phyloP scores from a whole-genome alignment of 2,888 invertebrate species.

The Steromphala cineraria region DNA sequence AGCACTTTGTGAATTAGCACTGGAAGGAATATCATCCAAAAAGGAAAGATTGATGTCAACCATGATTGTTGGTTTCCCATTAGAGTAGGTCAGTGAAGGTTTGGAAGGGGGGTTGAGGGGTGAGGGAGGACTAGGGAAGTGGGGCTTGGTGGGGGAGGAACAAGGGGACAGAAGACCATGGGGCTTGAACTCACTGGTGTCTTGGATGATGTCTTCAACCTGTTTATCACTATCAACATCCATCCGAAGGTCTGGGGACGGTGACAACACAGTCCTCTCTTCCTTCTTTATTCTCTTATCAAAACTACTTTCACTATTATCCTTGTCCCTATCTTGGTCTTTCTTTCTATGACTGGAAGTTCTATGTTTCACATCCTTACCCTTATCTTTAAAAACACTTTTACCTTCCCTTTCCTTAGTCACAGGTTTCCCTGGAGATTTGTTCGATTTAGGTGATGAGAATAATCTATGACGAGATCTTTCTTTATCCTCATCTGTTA shows the following conservation, averaged over 20 bases:
- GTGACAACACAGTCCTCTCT: slow-evolving; percentile 22
- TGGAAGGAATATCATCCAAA: slow-evolving; percentile 28
- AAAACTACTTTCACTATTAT: slow-evolving; percentile 33
- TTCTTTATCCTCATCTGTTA: slow-evolving; percentile 2
- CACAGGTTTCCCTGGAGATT: slow-evolving; percentile 11
- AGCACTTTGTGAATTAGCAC: slow-evolving; percentile 23
- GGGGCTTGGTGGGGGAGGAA: slow-evolving; percentile 3
- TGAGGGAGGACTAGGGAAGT: neutral
- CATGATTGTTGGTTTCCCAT: slow-evolving; percentile 42
- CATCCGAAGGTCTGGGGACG: neutral
- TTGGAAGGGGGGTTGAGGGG: neutral
- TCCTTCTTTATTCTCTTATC: slow-evolving; percentile 24
- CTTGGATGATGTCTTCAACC: slow-evolving; percentile 16
- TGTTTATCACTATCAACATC: slow-evolving; percentile 2
- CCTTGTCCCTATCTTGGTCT: slow-evolving; percentile 31
- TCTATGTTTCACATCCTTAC: slow-evolving; percentile 14
- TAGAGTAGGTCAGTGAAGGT: slow-evolving; percentile 25
- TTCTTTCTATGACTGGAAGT: neutral
- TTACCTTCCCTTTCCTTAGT: slow-evolving; percentile 3
- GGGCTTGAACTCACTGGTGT: slow-evolving; percentile 23
- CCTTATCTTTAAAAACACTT: neutral
- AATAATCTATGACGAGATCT: neutral
- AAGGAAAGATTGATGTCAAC: slow-evolving; percentile 43
- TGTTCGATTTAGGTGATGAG: neutral
- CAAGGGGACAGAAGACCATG: slow-evolving; percentile 28